Percentiles rank a stretch among this genome's conserved stretches.
These are phyloP conservation scores for Phyto melanocephala DNA, from an alignment of 2,888 invertebrate genomes.

Conservation along the genomic window DNA sequence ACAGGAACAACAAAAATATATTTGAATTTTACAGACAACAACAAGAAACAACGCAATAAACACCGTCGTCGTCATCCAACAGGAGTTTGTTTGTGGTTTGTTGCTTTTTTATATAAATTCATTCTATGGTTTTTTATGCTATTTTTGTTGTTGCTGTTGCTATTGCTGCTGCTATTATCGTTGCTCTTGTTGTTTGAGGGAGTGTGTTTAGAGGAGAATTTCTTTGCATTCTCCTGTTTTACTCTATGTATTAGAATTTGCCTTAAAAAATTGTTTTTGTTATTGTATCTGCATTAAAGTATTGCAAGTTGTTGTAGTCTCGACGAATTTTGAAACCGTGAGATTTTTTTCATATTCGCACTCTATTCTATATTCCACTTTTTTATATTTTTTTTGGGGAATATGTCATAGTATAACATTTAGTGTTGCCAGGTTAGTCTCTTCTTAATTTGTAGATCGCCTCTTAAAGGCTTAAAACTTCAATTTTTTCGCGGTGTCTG, in stretches of 20 bases:
- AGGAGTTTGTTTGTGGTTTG: slow-evolving; percentile 62
- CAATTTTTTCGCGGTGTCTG: too few relatives aligned
- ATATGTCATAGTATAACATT: slow-evolving; percentile 2
- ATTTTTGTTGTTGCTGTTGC: slow-evolving; percentile 42
- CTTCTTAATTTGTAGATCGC: too few relatives aligned
- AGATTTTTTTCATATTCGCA: slow-evolving; percentile 47
- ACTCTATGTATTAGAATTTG: slow-evolving; percentile 55
- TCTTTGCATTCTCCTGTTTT: slow-evolving; percentile 55
- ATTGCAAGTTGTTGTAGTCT: slow-evolving; percentile 48
- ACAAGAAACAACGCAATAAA: slow-evolving; percentile 33
- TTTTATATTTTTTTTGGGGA: slow-evolving; percentile 34
- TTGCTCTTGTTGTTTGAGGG: slow-evolving; percentile 56
- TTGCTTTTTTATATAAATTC: neutral
- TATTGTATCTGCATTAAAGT: slow-evolving; percentile 48
- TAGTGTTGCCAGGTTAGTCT: too few relatives aligned
- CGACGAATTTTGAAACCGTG: slow-evolving; percentile 58
- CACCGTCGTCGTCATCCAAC: slow-evolving; percentile 53
- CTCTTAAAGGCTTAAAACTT: too few relatives aligned
- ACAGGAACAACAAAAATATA: slow-evolving; percentile 27
- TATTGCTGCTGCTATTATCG: slow-evolving; percentile 63
- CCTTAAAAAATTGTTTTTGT: slow-evolving; percentile 30
- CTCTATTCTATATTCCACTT: slow-evolving; percentile 20
- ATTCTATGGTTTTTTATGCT: slow-evolving; percentile 12
- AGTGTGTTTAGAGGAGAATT: slow-evolving; percentile 58
- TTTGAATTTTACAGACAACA: slow-evolving; percentile 42